Evolutionary conservation across 2,888 invertebrate genomes (phyloP), one percentile per base, ranked within the genome.

Genomic region (Byasa hedistus): DNA sequence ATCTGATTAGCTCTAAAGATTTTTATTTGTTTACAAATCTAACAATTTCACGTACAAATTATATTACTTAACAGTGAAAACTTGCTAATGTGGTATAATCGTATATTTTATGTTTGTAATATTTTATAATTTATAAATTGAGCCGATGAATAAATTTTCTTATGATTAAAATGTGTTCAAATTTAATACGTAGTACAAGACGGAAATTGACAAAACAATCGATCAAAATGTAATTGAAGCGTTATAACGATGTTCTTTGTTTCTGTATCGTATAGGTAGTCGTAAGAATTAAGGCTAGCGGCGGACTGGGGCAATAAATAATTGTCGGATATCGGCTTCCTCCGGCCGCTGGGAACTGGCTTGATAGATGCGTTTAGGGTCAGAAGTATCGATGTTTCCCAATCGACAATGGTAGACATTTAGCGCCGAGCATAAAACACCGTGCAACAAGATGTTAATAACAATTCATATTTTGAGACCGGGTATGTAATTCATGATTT

Each of bases 301-400:
- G 77, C 76, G 69, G 71, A 75, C 60, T 76, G 76, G 74, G 48
- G 75, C 74, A 76, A 79, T 81, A 84, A 79, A 80, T 79, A 80
- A 79, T 76, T 76, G 79, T 81, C 79, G 81, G 80, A 86, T 82
- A 84, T 77, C 80, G 77, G 80, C 82, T 84, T 85, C 85, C 85
- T 84, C 74, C 70, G 76, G 76, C 74, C 71, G 69, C 76, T 79
- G 75, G 72, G 79, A 76, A 77, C 74, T 75, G 76, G 69, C 60
- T 75, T 79, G 81, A 82, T 82, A 78, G 79, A 81, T 81, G 78
- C 72, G 70, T 69, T 61, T 66, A 32, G 59, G 70, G 68, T 70
- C 70, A 68, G 61, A 32, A 60, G 62, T 68, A 64, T 57, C 60
- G 64, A 60, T 63, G 62, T 66, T 57, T 56, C 60, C 63, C 64